A percentile compares a stretch with the other conserved stretches of the same genome.
Conservation (phyloP, 2,797 vertebrate genomes). For the Scleropages formosus region DNA sequence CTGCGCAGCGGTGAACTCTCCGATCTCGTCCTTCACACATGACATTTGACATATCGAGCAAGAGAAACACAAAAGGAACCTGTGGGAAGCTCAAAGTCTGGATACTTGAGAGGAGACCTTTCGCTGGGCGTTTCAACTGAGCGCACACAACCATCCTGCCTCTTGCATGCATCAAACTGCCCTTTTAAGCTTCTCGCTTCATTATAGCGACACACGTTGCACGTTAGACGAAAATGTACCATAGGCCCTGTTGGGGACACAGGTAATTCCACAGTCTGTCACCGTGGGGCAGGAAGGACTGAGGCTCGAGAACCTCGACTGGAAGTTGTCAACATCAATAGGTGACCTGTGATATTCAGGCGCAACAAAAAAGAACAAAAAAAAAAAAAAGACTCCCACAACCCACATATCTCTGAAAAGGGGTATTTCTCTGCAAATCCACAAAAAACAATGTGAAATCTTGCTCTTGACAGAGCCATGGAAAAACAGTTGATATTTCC, state of each 20-base stretch:
- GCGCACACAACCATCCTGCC: too few relatives aligned
- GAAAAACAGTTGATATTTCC: constrained; percentile 23
- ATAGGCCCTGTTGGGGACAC: not conserved
- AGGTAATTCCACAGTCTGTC: not conserved
- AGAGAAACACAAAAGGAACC: too few relatives aligned
- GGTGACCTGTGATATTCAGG: not conserved
- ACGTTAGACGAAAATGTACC: too few relatives aligned
- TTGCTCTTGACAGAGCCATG: constrained; percentile 10
- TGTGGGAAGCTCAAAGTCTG: too few relatives aligned
- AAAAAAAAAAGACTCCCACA: not conserved
- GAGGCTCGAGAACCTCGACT: not conserved
- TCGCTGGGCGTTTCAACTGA: too few relatives aligned
- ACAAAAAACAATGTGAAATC: constrained; percentile 19
- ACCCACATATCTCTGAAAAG: constrained; percentile 16
- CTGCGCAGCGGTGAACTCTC: too few relatives aligned
- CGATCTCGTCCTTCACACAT: too few relatives aligned
- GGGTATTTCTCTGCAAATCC: constrained; percentile 23
- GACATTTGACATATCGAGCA: too few relatives aligned
- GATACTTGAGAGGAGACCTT: too few relatives aligned
- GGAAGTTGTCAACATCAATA: not conserved
- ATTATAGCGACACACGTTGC: not conserved
- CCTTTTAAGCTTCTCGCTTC: too few relatives aligned
- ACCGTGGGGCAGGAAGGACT: not conserved
- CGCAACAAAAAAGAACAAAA: too few relatives aligned
- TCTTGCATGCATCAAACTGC: too few relatives aligned